A percentile compares a stretch with the other conserved stretches of the same genome.
Conservation (phyloP, 92 coral and sea anemone genomes). For the Phenganax marumi region DNA sequence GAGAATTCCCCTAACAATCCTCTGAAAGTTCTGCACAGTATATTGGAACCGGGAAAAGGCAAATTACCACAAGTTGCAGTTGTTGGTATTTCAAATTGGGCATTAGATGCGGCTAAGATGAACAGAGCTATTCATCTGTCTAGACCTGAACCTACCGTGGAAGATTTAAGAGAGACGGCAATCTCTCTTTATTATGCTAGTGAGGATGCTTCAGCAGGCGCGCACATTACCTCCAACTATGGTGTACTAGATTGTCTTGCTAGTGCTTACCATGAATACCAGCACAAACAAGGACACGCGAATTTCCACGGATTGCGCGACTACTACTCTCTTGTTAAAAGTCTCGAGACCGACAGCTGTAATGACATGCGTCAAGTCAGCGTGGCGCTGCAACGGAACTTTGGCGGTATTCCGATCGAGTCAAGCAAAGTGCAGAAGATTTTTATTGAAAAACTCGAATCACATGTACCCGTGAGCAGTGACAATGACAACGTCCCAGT, state of each 20-base stretch:
- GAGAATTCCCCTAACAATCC: conserved; percentile 54
- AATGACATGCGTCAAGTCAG: neutral
- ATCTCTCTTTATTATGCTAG: conserved; percentile 9
- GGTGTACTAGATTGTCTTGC: conserved; percentile 48
- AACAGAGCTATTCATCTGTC: conserved; percentile 62
- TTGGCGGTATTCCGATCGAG: neutral
- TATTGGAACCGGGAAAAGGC: conserved; percentile 49
- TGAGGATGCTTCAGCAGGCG: neutral
- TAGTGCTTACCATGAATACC: conserved; percentile 52
- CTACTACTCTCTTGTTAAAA: conserved; percentile 61
- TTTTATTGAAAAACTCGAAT: neutral
- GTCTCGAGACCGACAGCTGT: conserved; percentile 39
- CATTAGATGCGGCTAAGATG: conserved; percentile 65
- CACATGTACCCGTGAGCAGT: neutral
- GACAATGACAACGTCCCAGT: conserved; percentile 40
- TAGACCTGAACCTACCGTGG: conserved; percentile 51
- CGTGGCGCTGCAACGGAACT: conserved; percentile 14
- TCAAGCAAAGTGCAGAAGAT: conserved; percentile 19
- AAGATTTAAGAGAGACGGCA: conserved; percentile 39
- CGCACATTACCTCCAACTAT: neutral
- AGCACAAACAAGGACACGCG: conserved; percentile 42
- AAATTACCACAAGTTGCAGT: conserved; percentile 55
- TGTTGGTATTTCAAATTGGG: conserved; percentile 98
- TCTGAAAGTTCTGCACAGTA: conserved; percentile 53
- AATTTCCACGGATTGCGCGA: conserved; percentile 64